Evolutionary conservation across 1,140 invertebrate genomes (phyloP).

Genomic region (Meloidogyne chitwoodi): DNA sequence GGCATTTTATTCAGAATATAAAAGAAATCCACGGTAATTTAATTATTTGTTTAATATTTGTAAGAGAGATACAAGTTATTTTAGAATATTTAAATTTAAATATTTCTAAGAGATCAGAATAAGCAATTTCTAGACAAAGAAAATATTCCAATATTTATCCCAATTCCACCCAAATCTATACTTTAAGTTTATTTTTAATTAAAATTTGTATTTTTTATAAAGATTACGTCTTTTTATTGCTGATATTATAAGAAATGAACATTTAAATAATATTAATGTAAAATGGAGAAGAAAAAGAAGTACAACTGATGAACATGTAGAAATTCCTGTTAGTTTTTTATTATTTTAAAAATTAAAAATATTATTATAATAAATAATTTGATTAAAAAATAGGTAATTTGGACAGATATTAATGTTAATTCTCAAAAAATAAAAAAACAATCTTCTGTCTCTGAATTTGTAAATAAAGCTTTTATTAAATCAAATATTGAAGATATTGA

Average conservation of each 20-base stretch:
- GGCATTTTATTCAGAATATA: not conserved
- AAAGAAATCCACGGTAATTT: not conserved
- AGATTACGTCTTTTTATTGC: not conserved
- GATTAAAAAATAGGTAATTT: not conserved
- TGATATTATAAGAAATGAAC: not conserved
- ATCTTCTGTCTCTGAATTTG: not conserved
- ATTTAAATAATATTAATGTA: not conserved
- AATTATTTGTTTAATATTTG: too few relatives aligned
- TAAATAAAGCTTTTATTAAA: not conserved
- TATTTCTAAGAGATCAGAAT: too few relatives aligned
- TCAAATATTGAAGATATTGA: not conserved
- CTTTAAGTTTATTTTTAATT: too few relatives aligned
- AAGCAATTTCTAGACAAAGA: too few relatives aligned
- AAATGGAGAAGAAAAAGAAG: not conserved
- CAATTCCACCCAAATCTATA: too few relatives aligned
- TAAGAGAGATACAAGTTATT: too few relatives aligned
- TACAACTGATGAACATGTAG: not conserved
- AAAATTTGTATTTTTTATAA: too few relatives aligned
- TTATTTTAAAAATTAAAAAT: too few relatives aligned
- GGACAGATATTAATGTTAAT: not conserved
- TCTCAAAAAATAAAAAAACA: not conserved
- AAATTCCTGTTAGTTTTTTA: not conserved
- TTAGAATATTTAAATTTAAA: too few relatives aligned
- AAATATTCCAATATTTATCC: too few relatives aligned
- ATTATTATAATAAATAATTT: too few relatives aligned